Evolutionary conservation across 2,113 vertebrate species (phyloP).

Genomic region (Urocolius indicus): DNA sequence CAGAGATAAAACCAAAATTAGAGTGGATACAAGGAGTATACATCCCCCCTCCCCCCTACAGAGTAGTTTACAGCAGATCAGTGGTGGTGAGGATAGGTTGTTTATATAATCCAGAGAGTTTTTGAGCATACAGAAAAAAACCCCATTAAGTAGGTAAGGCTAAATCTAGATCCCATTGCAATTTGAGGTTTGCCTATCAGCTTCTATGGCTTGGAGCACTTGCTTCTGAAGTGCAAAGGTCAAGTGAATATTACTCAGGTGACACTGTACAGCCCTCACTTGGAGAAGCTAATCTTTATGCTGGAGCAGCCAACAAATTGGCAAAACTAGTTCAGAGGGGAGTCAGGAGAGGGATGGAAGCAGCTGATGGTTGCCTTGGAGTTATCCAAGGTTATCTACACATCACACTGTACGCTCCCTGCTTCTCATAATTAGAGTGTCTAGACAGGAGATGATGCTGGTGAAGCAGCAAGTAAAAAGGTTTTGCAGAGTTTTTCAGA

Average conservation of each 20-base stretch:
- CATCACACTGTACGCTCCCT: constrained; percentile 51
- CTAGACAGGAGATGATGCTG: constrained; percentile 80
- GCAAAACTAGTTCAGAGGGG: background rate
- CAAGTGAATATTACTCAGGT: background rate
- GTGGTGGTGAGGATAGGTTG: background rate
- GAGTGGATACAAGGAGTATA: background rate
- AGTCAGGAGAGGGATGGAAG: background rate
- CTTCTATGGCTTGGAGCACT: background rate
- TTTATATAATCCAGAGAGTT: constrained; percentile 8
- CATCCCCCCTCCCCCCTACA: background rate
- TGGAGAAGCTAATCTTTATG: background rate
- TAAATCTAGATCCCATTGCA: constrained; percentile 1
- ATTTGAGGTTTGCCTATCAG: background rate
- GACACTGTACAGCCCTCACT: background rate
- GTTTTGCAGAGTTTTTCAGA: constrained; percentile 71
- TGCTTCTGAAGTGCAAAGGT: background rate
- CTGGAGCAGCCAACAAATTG: constrained; percentile 4
- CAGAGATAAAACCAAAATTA: background rate
- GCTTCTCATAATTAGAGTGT: constrained; percentile 76
- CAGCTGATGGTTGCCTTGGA: background rate
- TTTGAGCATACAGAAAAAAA: background rate
- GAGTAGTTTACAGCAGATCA: background rate
- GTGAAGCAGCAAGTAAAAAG: constrained; percentile 69
- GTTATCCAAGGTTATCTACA: constrained; percentile 62
- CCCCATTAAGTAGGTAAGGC: background rate